Conservation (phyloP, 2,888 invertebrate genomes). For the Melitaea athalia region DNA sequence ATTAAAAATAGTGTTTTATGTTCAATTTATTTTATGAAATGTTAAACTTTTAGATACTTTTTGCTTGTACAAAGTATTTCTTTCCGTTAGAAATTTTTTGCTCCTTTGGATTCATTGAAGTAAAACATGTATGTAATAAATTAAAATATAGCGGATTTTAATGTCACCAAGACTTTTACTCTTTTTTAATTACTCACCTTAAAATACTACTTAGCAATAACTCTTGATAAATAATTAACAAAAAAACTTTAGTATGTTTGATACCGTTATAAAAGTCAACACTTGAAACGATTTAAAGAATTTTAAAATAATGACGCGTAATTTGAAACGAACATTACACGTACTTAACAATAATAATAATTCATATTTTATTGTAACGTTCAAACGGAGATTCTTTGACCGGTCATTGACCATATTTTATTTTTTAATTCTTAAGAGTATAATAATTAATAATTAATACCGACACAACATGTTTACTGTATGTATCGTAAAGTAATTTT, state of each 20-base stretch:
- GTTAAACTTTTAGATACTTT: not conserved
- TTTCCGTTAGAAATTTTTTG: not conserved
- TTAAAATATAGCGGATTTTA: not conserved
- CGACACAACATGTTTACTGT: conserved; percentile 8
- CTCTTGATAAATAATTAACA: not conserved
- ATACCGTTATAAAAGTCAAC: conserved; percentile 22
- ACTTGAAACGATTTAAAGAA: conserved; percentile 19
- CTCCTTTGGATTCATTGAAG: not conserved
- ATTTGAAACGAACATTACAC: conserved; percentile 22
- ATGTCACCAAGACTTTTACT: not conserved
- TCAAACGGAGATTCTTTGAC: conserved; percentile 22
- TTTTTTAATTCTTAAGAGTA: conserved; percentile 2
- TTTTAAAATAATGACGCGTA: conserved; percentile 14
- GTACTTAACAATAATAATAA: conserved; percentile 29
- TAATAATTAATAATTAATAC: conserved; percentile 15
- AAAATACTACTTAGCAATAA: not conserved
- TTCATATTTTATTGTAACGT: conserved; percentile 32
- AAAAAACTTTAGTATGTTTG: not conserved
- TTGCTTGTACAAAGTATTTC: not conserved
- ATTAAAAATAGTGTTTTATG: too few species aligned
- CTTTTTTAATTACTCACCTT: not conserved
- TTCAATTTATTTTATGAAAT: too few species aligned
- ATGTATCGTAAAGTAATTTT: conserved; percentile 2
- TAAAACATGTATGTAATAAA: not conserved
- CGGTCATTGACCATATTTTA: not conserved